phyloP scores from a whole-genome alignment of 2,888 invertebrate genomes.

The Pterobdella sp. region DNA sequence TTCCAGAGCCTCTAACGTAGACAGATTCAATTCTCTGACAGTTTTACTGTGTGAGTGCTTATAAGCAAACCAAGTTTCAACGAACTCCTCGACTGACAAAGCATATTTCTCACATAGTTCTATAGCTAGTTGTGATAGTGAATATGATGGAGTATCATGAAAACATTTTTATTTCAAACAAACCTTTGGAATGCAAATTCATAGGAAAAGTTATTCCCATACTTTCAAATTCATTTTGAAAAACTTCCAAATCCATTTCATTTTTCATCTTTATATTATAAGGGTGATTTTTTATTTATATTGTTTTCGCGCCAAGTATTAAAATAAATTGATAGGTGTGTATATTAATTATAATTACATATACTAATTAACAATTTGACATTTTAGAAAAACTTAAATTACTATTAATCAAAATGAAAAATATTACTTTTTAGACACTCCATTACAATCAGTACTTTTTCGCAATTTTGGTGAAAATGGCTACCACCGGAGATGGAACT shows the following conservation, averaged over 20 bases:
- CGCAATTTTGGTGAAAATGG: slow-evolving; percentile 18
- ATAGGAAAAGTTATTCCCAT: neutral
- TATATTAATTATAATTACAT: too few species aligned
- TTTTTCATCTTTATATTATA: too few species aligned
- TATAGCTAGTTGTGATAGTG: neutral
- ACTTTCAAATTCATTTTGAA: slow-evolving; percentile 13
- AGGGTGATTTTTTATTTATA: too few species aligned
- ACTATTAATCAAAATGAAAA: too few species aligned
- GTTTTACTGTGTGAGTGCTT: slow-evolving; percentile 1
- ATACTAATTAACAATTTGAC: too few species aligned
- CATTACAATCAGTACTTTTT: neutral
- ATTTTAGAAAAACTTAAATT: too few species aligned
- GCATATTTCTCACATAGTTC: slow-evolving; percentile 13
- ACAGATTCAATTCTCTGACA: slow-evolving; percentile 8
- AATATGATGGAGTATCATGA: neutral
- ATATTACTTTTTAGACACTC: too few species aligned
- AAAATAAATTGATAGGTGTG: too few species aligned
- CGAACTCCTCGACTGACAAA: neutral
- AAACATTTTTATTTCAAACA: neutral
- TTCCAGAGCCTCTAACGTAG: neutral
- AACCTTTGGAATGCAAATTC: slow-evolving; percentile 12
- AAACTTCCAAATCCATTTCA: slow-evolving; percentile 12
- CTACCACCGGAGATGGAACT: slow-evolving; percentile 27
- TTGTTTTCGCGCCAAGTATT: too few species aligned
- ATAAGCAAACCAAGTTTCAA: slow-evolving; percentile 7